Conservation (phyloP, 2,888 invertebrate species). For the Parelbella ahira region DNA sequence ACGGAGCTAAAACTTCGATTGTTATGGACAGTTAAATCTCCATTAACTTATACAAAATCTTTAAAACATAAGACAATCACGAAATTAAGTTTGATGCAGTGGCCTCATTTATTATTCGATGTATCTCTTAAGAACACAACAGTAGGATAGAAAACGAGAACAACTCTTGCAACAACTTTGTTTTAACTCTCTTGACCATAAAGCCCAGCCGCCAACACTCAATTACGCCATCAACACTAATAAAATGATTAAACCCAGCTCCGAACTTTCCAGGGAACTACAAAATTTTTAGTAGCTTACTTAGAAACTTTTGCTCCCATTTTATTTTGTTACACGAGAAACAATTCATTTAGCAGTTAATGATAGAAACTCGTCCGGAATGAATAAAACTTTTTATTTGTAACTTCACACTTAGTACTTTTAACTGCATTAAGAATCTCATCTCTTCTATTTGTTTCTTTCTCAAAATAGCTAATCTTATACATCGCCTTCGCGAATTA, state of each 20-base stretch:
- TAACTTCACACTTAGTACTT: background rate
- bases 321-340: slow-evolving; percentile 3
- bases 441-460: too few relatives aligned
- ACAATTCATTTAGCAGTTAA: slow-evolving; percentile 18
- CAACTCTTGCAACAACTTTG: slow-evolving; percentile 24
- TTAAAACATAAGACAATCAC: too few relatives aligned
- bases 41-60: too few relatives aligned
- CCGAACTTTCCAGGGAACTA: slow-evolving; percentile 4
- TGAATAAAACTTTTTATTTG: slow-evolving; percentile 24
- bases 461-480: too few relatives aligned
- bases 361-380: slow-evolving; percentile 5
- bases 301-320: slow-evolving; percentile 2
- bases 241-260: slow-evolving; percentile 12
- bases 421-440: too few relatives aligned
- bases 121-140: too few relatives aligned
- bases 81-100: too few relatives aligned
- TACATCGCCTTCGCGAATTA: too few relatives aligned
- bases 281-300: slow-evolving; percentile 17
- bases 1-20: too few relatives aligned
- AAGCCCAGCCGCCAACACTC: slow-evolving; percentile 14
- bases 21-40: too few relatives aligned
- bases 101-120: too few relatives aligned
- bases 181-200: slow-evolving; percentile 15
- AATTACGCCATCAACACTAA: slow-evolving; percentile 21
- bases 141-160: too few relatives aligned